These are phyloP conservation scores for Pan troglodytes DNA, from an alignment of 2,113 vertebrate species.

Conservation along the genomic window NHGRI_mPanTro3-v2.1_pri NC_086015.1:38151501-38152000, in stretches of 20 bases:
- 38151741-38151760: background rate
- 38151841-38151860: background rate
- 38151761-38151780: background rate
- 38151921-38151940: conserved; percentile 42
- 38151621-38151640: background rate
- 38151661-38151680: background rate
- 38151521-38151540: background rate
- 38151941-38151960: conserved; percentile 54
- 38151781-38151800: conserved; percentile 16
- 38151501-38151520: background rate
- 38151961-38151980: conserved; percentile 58
- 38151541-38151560: background rate
- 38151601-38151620: background rate
- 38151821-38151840: background rate
- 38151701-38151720: background rate
- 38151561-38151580: background rate
- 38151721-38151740: background rate
- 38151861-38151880: background rate
- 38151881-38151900: background rate
- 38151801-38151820: background rate
- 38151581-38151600: background rate
- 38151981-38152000: conserved; percentile 53
- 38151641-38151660: background rate
- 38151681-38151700: background rate
- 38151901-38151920: background rate